A percentile compares a stretch with the other conserved stretches of the same genome.
Conservation (phyloP, 2,113 vertebrate genomes). For the Apeltes quadracus region DNA sequence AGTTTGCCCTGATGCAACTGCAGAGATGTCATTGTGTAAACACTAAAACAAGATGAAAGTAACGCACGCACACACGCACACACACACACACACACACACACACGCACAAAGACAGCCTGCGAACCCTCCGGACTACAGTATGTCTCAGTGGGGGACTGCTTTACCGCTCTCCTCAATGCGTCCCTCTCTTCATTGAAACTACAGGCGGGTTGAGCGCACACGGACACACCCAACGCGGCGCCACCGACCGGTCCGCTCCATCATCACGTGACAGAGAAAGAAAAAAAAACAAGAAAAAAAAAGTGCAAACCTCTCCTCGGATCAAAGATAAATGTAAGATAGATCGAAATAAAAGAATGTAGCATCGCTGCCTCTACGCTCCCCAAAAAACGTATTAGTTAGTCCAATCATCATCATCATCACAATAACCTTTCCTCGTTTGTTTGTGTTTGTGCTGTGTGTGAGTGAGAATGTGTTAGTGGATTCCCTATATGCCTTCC, state of each 20-base stretch:
- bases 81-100: slow-evolving; percentile 42
- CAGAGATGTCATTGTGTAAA: slow-evolving; percentile 67
- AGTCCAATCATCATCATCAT: slow-evolving; percentile 50
- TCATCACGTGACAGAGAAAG: slow-evolving; percentile 40
- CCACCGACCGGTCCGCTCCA: slow-evolving; percentile 37
- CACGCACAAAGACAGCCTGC: slow-evolving; percentile 45
- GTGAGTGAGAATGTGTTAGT: slow-evolving; percentile 7
- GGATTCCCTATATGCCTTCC: neutral
- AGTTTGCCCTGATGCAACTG: slow-evolving; percentile 73
- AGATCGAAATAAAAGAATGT: slow-evolving; percentile 35
- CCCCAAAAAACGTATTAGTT: slow-evolving; percentile 39
- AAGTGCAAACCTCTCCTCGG: slow-evolving; percentile 72
- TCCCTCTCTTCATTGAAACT: slow-evolving; percentile 69
- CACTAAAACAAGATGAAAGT: slow-evolving; percentile 57
- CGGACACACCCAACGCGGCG: slow-evolving; percentile 37
- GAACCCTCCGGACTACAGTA: slow-evolving; percentile 46
- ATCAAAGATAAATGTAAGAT: slow-evolving; percentile 54
- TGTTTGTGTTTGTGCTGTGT: slow-evolving; percentile 6
- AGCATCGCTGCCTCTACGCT: slow-evolving; percentile 36
- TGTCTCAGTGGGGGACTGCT: slow-evolving; percentile 69
- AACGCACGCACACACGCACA: slow-evolving; percentile 36
- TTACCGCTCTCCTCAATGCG: slow-evolving; percentile 11
- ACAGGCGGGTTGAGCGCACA: slow-evolving; percentile 49
- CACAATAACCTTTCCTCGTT: slow-evolving; percentile 29
- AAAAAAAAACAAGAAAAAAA: slow-evolving; percentile 64